These are phyloP conservation scores for Hypocryptadius cinnamomeus DNA, from an alignment of 2,113 vertebrate species.

Conservation along the genomic window DNA sequence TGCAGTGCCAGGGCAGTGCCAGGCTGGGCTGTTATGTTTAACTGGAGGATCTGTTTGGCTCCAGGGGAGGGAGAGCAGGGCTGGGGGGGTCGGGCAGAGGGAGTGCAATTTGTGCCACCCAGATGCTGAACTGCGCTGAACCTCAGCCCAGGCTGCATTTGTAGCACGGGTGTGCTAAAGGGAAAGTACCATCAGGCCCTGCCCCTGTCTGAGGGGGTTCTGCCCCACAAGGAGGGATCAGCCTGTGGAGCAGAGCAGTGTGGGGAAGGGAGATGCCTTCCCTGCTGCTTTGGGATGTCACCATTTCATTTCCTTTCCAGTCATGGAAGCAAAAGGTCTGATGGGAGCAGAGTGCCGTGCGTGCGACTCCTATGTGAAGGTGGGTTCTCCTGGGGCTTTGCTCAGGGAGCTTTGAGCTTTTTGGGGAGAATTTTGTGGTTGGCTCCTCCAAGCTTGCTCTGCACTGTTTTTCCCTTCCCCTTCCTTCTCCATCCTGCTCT, in stretches of 20 bases:
- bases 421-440: neutral
- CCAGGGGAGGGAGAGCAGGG: neutral
- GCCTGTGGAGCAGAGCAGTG: fast-evolving
- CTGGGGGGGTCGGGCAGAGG: neutral
- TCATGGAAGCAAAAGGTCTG: constrained; percentile 80
- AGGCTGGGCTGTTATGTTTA: neutral
- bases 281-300: neutral
- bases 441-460: neutral
- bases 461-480: neutral
- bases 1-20: neutral
- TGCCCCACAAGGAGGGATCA: neutral
- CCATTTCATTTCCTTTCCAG: constrained; percentile 56
- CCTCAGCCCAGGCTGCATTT: neutral
- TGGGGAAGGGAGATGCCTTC: neutral
- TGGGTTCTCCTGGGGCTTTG: constrained; percentile 4
- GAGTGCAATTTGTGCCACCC: neutral
- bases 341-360: constrained; percentile 26
- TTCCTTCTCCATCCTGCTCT: neutral
- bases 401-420: neutral
- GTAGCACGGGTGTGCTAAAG: neutral
- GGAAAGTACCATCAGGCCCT: neutral
- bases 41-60: neutral
- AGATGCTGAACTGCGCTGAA: neutral
- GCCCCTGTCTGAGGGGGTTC: neutral
- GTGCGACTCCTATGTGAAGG: constrained; percentile 83